Base-by-base conservation (phyloP, 2,797 vertebrate genomes). In the Pitangus sulphuratus region DNA sequence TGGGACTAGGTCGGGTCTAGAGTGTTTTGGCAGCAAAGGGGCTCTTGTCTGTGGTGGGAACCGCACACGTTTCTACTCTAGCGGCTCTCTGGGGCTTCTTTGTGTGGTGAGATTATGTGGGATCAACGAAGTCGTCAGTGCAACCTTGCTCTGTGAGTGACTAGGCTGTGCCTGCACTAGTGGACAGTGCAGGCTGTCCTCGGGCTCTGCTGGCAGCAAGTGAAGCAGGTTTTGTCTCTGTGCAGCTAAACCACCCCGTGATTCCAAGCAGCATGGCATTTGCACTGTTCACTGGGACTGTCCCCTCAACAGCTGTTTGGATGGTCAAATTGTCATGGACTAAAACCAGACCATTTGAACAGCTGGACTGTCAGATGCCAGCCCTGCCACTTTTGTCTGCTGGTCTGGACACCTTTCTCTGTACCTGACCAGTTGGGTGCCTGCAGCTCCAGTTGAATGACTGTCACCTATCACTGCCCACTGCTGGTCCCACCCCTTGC, bases 1-100 rank as follows among this genome's bases (percentile, higher is more conserved):
- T 77, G 94, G 95, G 95, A 75, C 53, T 84, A 93, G 84, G 35
- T 39, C 1, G 87, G 84, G 79, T 68, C 16, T 44, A 42, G 91
- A 39, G 76, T 0, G 0, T 84, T 72, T 65, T 86, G 89, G 58
- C 85, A 95, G 93, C 1, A 0, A 64, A 80, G 42, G 90, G 84
- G 81, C 18, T 86, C 85, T 58, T 0, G 3, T 60, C n/a, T 72
- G 54, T 31, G 44, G 17, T 53, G 93, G 89, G 64, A 87, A 10
- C 72, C n/a, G 50, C 51, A 24, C 33, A 3, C 1, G 5, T 65
- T 81, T 66, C 58, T 86, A 0, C 65, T 10, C 0, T 0, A 60
- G 85, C 20, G 8, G 1, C 72, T 61, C 53, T 57, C 39, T 3
- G 47, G 84, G 81, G 58, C 39, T 37, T 25, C 60, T 80, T 71